Conservation (phyloP, 2,113 vertebrate species). For the Anguilla rostrata region DNA sequence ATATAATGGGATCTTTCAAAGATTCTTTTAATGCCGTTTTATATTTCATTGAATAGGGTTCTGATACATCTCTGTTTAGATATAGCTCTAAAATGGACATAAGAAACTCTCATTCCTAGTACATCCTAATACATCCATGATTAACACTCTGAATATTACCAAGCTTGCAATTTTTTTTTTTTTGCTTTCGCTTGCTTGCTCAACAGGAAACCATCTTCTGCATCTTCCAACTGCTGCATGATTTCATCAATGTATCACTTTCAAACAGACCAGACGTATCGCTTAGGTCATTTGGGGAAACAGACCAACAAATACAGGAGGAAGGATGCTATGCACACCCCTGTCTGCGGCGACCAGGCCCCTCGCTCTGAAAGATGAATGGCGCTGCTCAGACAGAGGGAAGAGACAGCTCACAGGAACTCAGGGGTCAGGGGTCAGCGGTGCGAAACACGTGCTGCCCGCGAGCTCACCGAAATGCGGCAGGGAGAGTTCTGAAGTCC, state of each 20-base stretch:
- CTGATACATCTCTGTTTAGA: too few relatives aligned
- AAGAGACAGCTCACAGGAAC: background rate
- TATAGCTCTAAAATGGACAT: too few relatives aligned
- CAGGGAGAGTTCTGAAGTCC: conserved; percentile 17
- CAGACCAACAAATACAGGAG: background rate
- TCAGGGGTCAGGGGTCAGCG: background rate
- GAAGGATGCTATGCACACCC: background rate
- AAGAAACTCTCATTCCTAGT: background rate
- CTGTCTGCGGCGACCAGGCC: background rate
- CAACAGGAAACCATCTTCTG: background rate
- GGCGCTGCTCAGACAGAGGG: background rate
- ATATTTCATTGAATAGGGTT: too few relatives aligned
- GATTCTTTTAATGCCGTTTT: too few relatives aligned
- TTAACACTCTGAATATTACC: background rate
- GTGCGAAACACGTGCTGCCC: background rate
- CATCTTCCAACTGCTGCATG: background rate
- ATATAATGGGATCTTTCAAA: too few relatives aligned
- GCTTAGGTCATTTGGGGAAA: background rate
- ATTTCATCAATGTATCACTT: background rate
- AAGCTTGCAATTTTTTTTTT: background rate
- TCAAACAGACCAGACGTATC: too few relatives aligned
- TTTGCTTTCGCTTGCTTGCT: background rate
- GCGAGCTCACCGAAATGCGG: conserved; percentile 5
- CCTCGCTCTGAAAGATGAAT: background rate
- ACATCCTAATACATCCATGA: background rate